phyloP scores from a whole-genome alignment of 2,113 vertebrate species.

The Corythornis vintsioides region DNA sequence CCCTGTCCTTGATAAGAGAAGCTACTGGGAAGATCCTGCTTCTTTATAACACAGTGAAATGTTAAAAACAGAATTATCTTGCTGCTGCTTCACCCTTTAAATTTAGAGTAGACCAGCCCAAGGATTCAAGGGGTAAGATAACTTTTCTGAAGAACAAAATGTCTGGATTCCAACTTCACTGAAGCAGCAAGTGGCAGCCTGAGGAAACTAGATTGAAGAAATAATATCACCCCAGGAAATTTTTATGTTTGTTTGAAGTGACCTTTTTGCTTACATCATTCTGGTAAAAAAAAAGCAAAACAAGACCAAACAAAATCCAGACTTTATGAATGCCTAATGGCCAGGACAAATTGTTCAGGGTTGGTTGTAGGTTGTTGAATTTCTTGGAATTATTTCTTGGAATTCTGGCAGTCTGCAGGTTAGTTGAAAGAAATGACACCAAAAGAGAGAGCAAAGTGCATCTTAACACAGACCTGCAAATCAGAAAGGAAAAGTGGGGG shows the following conservation, averaged over 20 bases:
- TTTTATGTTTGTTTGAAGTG: not conserved
- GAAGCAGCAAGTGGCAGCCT: not conserved
- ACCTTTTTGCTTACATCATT: not conserved
- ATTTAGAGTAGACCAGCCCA: not conserved
- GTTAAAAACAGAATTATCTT: not conserved
- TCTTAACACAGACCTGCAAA: not conserved
- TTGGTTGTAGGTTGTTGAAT: not conserved
- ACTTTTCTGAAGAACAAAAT: not conserved
- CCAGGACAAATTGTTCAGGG: not conserved
- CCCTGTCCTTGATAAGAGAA: not conserved
- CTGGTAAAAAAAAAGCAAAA: not conserved
- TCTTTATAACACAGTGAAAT: not conserved
- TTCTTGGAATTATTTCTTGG: too few species aligned
- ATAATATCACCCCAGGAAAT: not conserved
- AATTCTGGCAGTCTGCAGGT: not conserved
- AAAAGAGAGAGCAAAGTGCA: not conserved
- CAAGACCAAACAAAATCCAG: too few species aligned
- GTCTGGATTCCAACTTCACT: not conserved
- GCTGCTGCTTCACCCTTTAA: not conserved
- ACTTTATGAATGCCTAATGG: not conserved
- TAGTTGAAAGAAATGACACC: not conserved
- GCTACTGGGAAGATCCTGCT: not conserved
- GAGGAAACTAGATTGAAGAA: not conserved
- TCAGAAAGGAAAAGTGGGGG: not conserved
- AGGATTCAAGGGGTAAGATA: not conserved